phyloP scores from a whole-genome alignment of 2,113 vertebrate species.

The Bubo scandiacus region DNA sequence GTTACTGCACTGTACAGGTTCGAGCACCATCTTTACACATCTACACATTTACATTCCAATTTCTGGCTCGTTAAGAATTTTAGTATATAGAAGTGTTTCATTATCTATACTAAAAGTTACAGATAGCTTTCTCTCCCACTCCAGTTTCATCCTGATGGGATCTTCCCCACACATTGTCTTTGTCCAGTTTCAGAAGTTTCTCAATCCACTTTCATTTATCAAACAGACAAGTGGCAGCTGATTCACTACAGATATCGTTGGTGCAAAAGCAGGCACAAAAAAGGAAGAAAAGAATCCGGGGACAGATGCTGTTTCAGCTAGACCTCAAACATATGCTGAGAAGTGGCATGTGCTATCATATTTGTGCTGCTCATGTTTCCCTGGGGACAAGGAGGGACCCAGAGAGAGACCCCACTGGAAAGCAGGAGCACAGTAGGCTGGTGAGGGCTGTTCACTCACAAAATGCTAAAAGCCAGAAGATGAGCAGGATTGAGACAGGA shows the following conservation, averaged over 20 bases:
- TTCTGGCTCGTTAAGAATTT: neutral
- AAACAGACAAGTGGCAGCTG: neutral
- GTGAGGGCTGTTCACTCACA: neutral
- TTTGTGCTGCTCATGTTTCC: neutral
- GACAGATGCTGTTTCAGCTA: neutral
- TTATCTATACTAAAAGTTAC: neutral
- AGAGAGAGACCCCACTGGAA: neutral
- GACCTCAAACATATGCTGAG: neutral
- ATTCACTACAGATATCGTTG: neutral
- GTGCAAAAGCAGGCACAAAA: neutral
- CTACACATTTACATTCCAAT: too few species aligned
- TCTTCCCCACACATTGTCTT: neutral
- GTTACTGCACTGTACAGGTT: rapidly evolving
- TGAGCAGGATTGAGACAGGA: neutral
- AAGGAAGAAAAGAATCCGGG: neutral
- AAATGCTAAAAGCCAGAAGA: neutral
- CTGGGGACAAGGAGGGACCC: neutral
- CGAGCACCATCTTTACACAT: neutral
- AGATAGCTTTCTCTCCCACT: neutral
- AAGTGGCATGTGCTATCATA: neutral
- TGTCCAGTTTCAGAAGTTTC: neutral
- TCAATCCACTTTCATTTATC: neutral
- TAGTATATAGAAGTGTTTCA: rapidly evolving
- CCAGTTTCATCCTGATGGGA: neutral
- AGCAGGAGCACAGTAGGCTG: neutral